Conservation (phyloP, 2,797 vertebrate genomes). For the Myoxocephalus aenaeus region DNA sequence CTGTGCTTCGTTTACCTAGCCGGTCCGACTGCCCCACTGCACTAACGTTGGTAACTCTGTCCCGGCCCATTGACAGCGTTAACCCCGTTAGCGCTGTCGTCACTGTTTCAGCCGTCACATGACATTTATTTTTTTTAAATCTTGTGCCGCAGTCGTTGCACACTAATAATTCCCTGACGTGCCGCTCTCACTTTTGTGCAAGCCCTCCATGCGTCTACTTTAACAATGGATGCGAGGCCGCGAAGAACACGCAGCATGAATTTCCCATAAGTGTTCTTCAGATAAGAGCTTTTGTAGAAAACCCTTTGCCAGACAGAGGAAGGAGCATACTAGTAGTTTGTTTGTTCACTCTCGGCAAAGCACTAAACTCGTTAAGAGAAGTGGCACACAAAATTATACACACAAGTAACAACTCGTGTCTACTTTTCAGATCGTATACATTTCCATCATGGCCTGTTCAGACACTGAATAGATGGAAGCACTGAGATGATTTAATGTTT, state of each 20-base stretch:
- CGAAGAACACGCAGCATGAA: not conserved
- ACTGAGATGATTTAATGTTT: constrained; percentile 19
- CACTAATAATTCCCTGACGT: not conserved
- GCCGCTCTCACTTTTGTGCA: no score
- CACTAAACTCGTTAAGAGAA: not conserved
- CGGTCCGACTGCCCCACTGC: no score
- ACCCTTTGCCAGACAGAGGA: not conserved
- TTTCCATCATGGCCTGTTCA: not conserved
- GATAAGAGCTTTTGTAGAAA: not conserved
- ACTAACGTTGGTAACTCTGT: no score
- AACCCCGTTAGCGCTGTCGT: no score
- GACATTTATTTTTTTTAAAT: not conserved
- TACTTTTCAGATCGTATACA: not conserved
- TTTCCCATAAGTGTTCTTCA: not conserved
- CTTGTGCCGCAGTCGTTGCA: not conserved
- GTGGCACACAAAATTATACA: not conserved
- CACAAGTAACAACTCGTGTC: not conserved
- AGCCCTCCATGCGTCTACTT: not conserved
- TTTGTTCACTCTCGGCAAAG: not conserved
- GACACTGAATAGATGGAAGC: not conserved
- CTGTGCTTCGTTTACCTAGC: no score
- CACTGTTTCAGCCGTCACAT: no score
- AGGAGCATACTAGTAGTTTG: not conserved
- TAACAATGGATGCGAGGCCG: not conserved
- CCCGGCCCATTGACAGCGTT: no score